Evolutionary conservation across 2,888 invertebrate genomes (phyloP), one percentile per base, ranked within the genome.

Genomic region (Dynastes tityus): DNA sequence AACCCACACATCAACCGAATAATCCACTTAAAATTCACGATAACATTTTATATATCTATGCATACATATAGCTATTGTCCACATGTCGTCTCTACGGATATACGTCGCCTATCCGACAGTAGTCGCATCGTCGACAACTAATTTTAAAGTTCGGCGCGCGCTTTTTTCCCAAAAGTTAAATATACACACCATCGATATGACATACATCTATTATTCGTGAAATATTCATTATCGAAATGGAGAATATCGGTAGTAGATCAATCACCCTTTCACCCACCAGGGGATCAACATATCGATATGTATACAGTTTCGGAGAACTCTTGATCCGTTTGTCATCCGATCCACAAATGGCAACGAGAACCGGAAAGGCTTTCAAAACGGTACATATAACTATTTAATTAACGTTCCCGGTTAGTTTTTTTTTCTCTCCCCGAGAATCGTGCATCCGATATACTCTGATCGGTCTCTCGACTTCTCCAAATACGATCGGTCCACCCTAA

Each of bases 311-410:
- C 77, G 29, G 53, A 77, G 63, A 77, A 55, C 78, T 70, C 45
- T 45, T 76, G 61, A 73, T 80, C 78, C 61, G 76, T 78, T 45
- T 80, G 80, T 78, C 78, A 80, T 78, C 70, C 76, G 78, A 80
- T 80, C 78, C 70, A 73, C 61, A 61, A 80, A 76, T 70, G 65
- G 78, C 78, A 78, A 80, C 78, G 76, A 73, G 71, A 40, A 63
- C 37, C 16, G 53, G 53, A 63, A 80, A 78, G 76, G 78, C 77
- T 76, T 78, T 78, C 78, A 78, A 55, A 78, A 73, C 73, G 58
- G 73, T 73, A 73, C 73, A 73, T 58, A 73, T 73, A 78, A 82
- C 82, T 82, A 81, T 82, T 81, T 81, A 82, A 82, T 82, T 81
- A 82, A 81, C 80, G 79, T 80, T 80, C 80, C 55, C 51, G 45